A percentile compares a stretch with the other conserved stretches of the same genome.
Evolutionary conservation across 2,888 invertebrate genomes (phyloP).

Genomic region (Heteropelma amictum): DNA sequence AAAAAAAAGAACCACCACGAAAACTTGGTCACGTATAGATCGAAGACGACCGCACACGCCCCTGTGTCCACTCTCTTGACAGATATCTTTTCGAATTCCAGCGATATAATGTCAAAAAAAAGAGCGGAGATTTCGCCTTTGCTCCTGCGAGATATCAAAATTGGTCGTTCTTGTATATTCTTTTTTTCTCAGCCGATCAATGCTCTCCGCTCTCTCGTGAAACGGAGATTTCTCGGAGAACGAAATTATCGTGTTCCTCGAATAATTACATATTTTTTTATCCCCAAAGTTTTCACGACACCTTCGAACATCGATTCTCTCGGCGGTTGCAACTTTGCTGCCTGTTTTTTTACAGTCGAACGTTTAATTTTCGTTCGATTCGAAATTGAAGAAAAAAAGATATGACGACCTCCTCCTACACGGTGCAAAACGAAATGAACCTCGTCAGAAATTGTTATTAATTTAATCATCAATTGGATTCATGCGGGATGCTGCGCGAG

Average conservation of each 20-base stretch:
- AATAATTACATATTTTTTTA: background rate
- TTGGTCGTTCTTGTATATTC: conserved; percentile 21
- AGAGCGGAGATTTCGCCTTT: conserved; percentile 53
- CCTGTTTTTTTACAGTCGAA: too few species aligned
- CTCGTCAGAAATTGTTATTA: background rate
- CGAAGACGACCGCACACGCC: conserved; percentile 60
- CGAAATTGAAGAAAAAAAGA: too few species aligned
- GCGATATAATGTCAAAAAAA: background rate
- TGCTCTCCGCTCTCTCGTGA: too few species aligned
- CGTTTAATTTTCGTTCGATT: too few species aligned
- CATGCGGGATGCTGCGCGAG: background rate
- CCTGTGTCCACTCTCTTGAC: conserved; percentile 46
- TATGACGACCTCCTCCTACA: too few species aligned
- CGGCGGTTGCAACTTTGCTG: too few species aligned
- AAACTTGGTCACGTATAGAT: conserved; percentile 65
- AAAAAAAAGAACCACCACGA: too few species aligned
- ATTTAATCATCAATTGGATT: background rate
- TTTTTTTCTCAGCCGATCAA: background rate
- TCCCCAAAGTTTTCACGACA: background rate
- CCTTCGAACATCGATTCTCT: background rate
- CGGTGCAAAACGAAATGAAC: conserved; percentile 9
- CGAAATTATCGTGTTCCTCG: background rate
- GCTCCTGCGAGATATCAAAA: conserved; percentile 44
- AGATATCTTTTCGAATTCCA: conserved; percentile 36
- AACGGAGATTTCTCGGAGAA: conserved; percentile 13